phyloP scores from a whole-genome alignment of 2,797 vertebrate genomes.

The Sebastes aleutianus region DNA sequence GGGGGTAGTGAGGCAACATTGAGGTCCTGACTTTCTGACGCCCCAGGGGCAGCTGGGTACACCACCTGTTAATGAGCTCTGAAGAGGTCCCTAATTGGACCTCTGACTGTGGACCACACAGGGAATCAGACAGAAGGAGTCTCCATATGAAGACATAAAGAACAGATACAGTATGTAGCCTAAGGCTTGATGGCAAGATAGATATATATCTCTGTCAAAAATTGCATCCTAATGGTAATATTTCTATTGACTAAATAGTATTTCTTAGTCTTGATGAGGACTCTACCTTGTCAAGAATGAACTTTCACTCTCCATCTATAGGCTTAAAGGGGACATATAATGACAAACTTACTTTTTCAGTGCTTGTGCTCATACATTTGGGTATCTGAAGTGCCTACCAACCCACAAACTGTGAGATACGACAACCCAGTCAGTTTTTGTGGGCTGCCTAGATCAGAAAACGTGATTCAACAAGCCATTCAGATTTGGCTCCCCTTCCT shows the following conservation, averaged over 20 bases:
- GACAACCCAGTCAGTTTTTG: no score
- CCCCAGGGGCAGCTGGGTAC: constrained; percentile 78
- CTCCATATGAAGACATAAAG: constrained; percentile 41
- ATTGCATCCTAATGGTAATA: neutral
- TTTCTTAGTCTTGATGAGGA: neutral
- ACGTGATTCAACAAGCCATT: no score
- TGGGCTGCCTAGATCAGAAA: no score
- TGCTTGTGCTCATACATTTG: no score
- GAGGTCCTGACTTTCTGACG: constrained; percentile 62
- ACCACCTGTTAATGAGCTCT: constrained; percentile 85
- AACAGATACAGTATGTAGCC: constrained; percentile 20
- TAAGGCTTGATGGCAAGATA: constrained; percentile 21
- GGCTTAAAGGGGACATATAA: neutral
- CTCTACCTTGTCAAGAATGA: neutral
- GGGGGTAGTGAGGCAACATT: constrained; percentile 38
- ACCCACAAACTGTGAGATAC: no score
- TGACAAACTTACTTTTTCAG: no score
- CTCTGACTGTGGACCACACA: constrained; percentile 63
- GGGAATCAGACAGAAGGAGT: constrained; percentile 43
- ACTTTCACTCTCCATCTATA: neutral
- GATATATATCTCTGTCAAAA: neutral
- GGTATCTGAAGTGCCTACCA: no score
- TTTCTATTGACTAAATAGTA: neutral
- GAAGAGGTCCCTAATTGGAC: constrained; percentile 80
- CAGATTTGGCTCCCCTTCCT: no score